Base-by-base conservation (phyloP, 2,113 vertebrate species). In the Prinia subflava region DNA sequence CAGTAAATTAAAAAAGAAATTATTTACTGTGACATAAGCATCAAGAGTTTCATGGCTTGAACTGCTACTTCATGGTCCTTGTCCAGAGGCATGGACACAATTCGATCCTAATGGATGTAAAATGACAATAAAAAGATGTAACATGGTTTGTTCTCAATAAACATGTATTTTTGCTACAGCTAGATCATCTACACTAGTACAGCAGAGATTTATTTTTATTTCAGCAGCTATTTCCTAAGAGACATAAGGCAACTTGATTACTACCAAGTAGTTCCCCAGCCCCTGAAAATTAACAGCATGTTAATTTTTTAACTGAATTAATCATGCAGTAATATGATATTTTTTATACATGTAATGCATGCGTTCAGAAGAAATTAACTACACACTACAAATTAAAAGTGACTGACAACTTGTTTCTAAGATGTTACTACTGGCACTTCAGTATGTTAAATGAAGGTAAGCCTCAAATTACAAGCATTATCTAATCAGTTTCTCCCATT, bases 31-130 rank as follows among this genome's bases (percentile, higher is more conserved):
- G 98, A 98, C 94, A 99, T 98, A 92, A 98, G 97, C 70, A 98
- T 95, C 95, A 99, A 97, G 73, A 99, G 98, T 96, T 98, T 99
- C 98, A 99, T 98, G 88, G 98, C 98, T 98, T 99, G 99, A 78
- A 99, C 98, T 35, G 98, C 98, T 94, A 99, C 99, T 95, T 99
- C 99, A 81, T 98, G 98, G 97, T 99, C 99, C 96, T 98, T 99
- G 96, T 99, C 99, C 97, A 99, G 97, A 74, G 98, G 98, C 99
- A 99, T 99, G 90, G 99, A 99, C 90, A 99, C 96, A 96, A 99
- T 98, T 95, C 99, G 98, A 73, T 98, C 98, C 99, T 99, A 96
- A 87, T 91, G 94, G 65, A 94, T 95, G 89, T 87, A 89, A 96
- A 97, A 96, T 90, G 91, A 97, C 76, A 97, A 97, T 53, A 95